phyloP scores from a whole-genome alignment of 2,888 invertebrate species.

The Argyresthia albistria region DNA sequence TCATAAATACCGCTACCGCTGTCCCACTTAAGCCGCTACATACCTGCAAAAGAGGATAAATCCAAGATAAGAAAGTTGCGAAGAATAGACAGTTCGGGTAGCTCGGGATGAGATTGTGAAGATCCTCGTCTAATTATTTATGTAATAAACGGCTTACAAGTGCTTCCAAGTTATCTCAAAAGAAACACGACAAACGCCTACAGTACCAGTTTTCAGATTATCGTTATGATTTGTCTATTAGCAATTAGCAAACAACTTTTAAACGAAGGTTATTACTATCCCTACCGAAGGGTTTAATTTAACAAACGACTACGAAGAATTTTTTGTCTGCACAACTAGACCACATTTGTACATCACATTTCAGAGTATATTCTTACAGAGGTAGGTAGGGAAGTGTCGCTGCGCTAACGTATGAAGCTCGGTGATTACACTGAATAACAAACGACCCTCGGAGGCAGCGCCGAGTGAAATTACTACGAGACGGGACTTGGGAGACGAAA shows the following conservation, averaged over 20 bases:
- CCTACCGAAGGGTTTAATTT: no score
- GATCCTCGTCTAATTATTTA: background rate
- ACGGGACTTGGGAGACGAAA: slow-evolving; percentile 20
- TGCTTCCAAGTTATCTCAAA: background rate
- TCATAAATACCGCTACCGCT: no score
- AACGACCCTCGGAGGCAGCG: slow-evolving; percentile 36
- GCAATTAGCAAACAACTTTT: no score
- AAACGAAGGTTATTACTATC: no score
- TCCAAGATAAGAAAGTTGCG: background rate
- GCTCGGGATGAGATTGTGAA: background rate
- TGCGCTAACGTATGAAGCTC: slow-evolving; percentile 18
- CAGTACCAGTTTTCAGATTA: no score
- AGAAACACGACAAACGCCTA: no score
- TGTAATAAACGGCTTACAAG: background rate
- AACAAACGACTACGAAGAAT: no score
- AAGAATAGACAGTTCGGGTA: background rate
- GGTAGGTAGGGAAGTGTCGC: background rate
- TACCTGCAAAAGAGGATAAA: background rate
- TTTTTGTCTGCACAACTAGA: no score
- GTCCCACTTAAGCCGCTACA: no score
- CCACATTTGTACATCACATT: no score
- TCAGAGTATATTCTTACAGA: no score
- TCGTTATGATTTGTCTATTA: no score
- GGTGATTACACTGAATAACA: slow-evolving; percentile 49
- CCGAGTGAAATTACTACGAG: slow-evolving; percentile 48